Evolutionary conservation across 2,113 vertebrate genomes (phyloP).

Genomic region (Amblyopsis rosae): DNA sequence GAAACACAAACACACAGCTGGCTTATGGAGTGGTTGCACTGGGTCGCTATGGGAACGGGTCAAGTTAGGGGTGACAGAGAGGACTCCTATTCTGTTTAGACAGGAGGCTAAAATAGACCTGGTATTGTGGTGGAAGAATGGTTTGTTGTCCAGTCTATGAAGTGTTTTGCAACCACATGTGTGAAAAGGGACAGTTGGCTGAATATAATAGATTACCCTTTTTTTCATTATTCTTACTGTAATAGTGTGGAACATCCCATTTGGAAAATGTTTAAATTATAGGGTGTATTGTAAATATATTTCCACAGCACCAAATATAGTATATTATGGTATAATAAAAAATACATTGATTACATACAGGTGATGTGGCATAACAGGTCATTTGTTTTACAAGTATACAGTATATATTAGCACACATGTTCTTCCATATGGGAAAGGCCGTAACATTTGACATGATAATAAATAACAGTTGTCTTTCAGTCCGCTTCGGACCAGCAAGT

Average conservation of each 20-base stretch:
- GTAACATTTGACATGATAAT: constrained; percentile 17
- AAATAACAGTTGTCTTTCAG: constrained; percentile 11
- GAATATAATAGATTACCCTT: constrained; percentile 9
- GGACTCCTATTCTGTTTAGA: constrained; percentile 2
- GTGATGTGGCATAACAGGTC: too few species aligned
- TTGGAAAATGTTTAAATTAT: background rate
- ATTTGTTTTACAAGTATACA: too few species aligned
- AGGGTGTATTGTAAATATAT: background rate
- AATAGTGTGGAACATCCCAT: background rate
- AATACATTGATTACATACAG: too few species aligned
- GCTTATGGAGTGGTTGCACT: background rate
- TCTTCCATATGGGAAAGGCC: background rate
- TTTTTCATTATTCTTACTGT: background rate
- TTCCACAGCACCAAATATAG: too few species aligned
- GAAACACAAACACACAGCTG: constrained; percentile 27
- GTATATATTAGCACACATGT: too few species aligned
- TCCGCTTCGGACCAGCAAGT: constrained; percentile 4
- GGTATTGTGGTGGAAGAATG: constrained; percentile 38
- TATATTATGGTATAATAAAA: too few species aligned
- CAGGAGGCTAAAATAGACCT: constrained; percentile 21
- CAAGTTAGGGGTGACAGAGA: background rate
- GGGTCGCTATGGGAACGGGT: constrained; percentile 7
- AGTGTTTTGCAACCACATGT: constrained; percentile 13
- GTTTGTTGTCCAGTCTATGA: constrained; percentile 21
- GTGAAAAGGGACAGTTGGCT: background rate